Conservation (phyloP, 2,797 vertebrate species). For the Sebastes alutus region DNA sequence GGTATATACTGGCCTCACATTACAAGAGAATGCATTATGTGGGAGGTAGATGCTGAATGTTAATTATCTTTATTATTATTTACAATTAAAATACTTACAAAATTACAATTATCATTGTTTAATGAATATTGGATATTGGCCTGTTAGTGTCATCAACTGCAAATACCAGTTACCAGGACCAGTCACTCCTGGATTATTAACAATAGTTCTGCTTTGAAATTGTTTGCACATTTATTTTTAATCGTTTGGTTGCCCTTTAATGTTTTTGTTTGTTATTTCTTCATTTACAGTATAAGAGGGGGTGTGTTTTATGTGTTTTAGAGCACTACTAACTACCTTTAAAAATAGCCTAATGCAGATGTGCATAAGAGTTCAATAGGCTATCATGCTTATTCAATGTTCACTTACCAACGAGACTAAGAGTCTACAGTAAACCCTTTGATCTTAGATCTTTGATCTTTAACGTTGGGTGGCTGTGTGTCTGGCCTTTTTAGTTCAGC, state of each 20-base stretch:
- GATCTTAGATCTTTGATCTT: too few species aligned
- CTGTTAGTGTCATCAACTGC: neutral
- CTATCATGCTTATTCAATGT: too few species aligned
- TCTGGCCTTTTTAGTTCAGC: too few species aligned
- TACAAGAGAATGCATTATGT: neutral
- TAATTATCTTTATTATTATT: constrained; percentile 3
- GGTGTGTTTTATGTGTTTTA: neutral
- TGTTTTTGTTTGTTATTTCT: neutral
- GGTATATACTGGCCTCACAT: neutral
- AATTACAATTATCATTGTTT: neutral
- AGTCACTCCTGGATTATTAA: neutral
- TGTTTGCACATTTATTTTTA: neutral
- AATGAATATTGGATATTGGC: neutral
- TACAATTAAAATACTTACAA: neutral
- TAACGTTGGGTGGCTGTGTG: too few species aligned
- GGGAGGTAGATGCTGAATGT: neutral
- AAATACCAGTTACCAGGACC: neutral
- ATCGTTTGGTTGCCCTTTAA: neutral
- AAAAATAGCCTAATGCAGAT: too few species aligned
- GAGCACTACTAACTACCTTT: too few species aligned
- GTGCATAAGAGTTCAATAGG: too few species aligned
- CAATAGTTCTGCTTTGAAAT: neutral
- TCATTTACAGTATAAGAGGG: neutral
- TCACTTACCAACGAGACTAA: too few species aligned
- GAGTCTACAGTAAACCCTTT: too few species aligned